Evolutionary conservation across 2,888 invertebrate genomes (phyloP), one percentile per base, ranked within the genome.

Genomic region (Phaedon cochleariae): DNA sequence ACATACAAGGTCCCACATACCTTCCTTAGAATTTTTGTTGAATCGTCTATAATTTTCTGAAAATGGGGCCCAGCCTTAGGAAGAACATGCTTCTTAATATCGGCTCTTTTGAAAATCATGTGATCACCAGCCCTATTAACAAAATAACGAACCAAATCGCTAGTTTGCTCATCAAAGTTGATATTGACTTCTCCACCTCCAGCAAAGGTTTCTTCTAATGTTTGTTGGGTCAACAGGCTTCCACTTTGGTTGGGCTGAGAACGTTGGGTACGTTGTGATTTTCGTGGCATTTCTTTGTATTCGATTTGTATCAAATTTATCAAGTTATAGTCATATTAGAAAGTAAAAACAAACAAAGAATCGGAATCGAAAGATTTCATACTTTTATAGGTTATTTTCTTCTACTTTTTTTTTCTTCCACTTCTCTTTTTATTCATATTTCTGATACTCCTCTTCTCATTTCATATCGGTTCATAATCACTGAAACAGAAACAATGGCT

Each of bases 131-230:
- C 73, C 64, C 71, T 64, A 63, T 71, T 71, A 7, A 79, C 67
- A 59, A 79, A 68, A 64, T 75, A 78, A 26, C 77, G 70, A n/a
- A 79, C 75, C 62, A 74, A 67, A 65, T 78, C 70, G 54, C 74
- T 74, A 5, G 72, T 73, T 62, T 64, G 65, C 21, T 78, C 74
- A 26, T 74, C 69, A 1, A 66, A 22, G 37, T 69, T 63, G 29
- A 46, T n/a, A 20, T 60, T 59, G 0, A 59, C 9, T 60, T 45
- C 61, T 31, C 59, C 41, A 41, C 41, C 26, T 3, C 26, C 26
- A 26, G 4, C 54, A 62, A 67, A 66, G 9, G 67, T 49, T 18
- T 67, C 66, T 45, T 65, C 67, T 17, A 66, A 48, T 29, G 64
- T 64, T 55, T 59, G 64, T 54, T 69, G 72, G 1, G 66, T 67